phyloP scores from a whole-genome alignment of 1,140 invertebrate genomes.

The Contarinia nasturtii region DNA sequence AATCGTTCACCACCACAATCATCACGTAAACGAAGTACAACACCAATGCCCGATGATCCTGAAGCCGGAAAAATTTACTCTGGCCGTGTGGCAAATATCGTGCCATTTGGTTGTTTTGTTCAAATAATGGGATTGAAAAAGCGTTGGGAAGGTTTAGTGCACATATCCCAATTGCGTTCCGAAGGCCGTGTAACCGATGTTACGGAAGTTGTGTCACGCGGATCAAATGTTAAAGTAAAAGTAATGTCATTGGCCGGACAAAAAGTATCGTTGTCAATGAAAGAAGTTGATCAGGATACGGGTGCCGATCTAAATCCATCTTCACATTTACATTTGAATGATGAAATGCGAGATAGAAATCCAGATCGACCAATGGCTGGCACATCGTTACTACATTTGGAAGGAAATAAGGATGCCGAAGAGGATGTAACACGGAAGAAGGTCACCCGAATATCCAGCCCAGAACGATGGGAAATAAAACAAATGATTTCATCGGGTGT shows the following conservation, averaged over 20 bases:
- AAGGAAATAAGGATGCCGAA: slow-evolving; percentile 50
- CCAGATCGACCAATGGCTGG: slow-evolving; percentile 54
- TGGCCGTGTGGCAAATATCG: slow-evolving; percentile 88
- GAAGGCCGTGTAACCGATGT: slow-evolving; percentile 91
- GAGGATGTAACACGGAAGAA: slow-evolving; percentile 58
- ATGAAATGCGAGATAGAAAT: slow-evolving; percentile 57
- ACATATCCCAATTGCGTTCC: slow-evolving; percentile 85
- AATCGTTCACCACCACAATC: slow-evolving; percentile 7
- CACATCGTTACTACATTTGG: slow-evolving; percentile 43
- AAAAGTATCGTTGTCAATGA: slow-evolving; percentile 94
- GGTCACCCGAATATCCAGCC: slow-evolving; percentile 85
- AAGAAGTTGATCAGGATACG: slow-evolving; percentile 91
- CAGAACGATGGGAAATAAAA: slow-evolving; percentile 83
- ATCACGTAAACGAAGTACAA: slow-evolving; percentile 15
- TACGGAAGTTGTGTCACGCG: slow-evolving; percentile 78
- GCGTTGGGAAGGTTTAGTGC: slow-evolving; percentile 88
- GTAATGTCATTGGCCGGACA: slow-evolving; percentile 77
- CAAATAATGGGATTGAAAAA: slow-evolving; percentile 78
- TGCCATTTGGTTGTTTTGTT: slow-evolving; percentile 95
- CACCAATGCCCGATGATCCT: slow-evolving; percentile 36
- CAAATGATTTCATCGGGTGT: slow-evolving; percentile 74
- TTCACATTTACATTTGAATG: slow-evolving; percentile 39
- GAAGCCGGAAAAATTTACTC: slow-evolving; percentile 65
- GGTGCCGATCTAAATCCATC: slow-evolving; percentile 88
- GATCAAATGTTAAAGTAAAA: slow-evolving; percentile 84